phyloP scores from a whole-genome alignment of 2,797 vertebrate genomes.

The Lacerta agilis region DNA sequence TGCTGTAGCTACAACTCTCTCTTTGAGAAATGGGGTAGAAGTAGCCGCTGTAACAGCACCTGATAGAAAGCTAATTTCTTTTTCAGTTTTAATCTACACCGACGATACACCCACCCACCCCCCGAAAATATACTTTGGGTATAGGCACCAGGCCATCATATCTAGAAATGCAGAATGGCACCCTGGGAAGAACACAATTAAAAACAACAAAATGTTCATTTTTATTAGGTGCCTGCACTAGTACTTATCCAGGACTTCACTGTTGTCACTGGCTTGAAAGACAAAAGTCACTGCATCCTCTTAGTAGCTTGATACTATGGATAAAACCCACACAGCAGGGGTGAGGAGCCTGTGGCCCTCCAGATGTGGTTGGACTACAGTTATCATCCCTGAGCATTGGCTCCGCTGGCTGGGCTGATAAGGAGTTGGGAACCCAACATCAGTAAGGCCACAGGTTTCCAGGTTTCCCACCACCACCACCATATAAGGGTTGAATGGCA shows the following conservation, averaged over 20 bases:
- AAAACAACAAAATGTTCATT: neutral
- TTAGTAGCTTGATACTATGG: neutral
- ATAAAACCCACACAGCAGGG: neutral
- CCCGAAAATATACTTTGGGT: neutral
- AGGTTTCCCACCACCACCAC: neutral
- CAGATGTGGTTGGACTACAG: no score
- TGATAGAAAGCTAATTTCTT: neutral
- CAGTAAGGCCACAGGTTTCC: neutral
- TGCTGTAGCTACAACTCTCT: neutral
- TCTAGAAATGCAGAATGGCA: neutral
- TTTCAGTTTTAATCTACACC: neutral
- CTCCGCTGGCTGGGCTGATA: neutral
- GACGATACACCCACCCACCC: neutral
- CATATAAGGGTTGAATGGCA: neutral
- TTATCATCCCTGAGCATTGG: no score
- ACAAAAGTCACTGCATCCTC: neutral
- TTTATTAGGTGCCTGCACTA: neutral
- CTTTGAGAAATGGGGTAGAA: neutral
- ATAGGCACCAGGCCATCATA: neutral
- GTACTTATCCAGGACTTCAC: neutral
- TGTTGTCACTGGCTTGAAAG: neutral
- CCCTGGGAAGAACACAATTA: neutral
- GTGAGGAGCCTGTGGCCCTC: no score
- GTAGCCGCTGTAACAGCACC: neutral
- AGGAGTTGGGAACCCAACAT: neutral